Conservation (phyloP, 2,797 vertebrate species). For the Garrulus glandarius region DNA sequence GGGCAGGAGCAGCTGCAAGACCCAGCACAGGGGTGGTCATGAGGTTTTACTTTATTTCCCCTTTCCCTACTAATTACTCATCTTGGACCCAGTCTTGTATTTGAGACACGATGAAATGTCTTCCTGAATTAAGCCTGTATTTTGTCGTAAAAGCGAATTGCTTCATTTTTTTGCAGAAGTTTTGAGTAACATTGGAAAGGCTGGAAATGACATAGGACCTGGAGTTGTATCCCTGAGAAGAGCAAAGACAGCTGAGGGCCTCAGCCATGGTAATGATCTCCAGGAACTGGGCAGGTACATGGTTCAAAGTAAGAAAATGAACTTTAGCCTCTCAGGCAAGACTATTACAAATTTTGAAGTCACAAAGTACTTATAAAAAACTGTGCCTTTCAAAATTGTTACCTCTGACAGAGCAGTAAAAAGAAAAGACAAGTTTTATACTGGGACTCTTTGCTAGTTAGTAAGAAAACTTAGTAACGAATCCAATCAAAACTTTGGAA, state of each 20-base stretch:
- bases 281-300: background rate
- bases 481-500: background rate
- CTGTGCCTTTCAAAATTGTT: background rate
- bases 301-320: background rate
- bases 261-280: background rate
- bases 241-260: background rate
- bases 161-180: background rate
- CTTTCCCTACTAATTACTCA: background rate
- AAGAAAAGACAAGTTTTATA: background rate
- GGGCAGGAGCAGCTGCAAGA: background rate
- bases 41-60: background rate
- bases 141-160: background rate
- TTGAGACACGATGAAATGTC: background rate
- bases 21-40: background rate
- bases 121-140: background rate
- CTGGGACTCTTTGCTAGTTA: background rate
- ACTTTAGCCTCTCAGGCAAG: background rate
- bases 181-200: background rate
- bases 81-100: background rate
- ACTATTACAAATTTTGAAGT: background rate
- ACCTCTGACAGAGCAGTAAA: background rate
- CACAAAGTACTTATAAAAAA: background rate
- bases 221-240: background rate
- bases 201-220: accelerated
- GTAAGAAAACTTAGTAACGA: background rate